These are phyloP conservation scores for Gastrophysa polygoni DNA, from an alignment of 2,888 invertebrate species.

Conservation along the genomic window DNA sequence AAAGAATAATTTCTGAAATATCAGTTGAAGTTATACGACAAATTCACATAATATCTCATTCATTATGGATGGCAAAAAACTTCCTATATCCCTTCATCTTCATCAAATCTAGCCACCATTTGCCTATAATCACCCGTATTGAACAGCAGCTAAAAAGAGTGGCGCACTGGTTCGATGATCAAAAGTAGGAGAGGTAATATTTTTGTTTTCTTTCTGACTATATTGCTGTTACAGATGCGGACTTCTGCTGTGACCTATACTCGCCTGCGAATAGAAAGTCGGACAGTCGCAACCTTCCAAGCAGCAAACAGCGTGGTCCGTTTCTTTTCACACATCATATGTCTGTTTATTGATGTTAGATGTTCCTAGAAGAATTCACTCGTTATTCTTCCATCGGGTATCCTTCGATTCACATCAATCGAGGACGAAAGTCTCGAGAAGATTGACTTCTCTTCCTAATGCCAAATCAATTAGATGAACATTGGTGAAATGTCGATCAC, in stretches of 20 bases:
- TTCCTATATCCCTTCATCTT: too few relatives aligned
- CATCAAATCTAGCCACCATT: too few relatives aligned
- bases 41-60: too few relatives aligned
- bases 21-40: too few relatives aligned
- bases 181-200: background rate
- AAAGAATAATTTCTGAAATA: too few relatives aligned
- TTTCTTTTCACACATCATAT: conserved; percentile 43
- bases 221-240: conserved; percentile 79
- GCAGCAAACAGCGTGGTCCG: conserved; percentile 68
- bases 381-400: background rate
- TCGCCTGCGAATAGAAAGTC: conserved; percentile 77
- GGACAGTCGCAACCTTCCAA: conserved; percentile 64
- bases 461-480: too few relatives aligned
- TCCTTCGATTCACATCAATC: background rate
- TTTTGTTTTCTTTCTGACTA: conserved; percentile 12
- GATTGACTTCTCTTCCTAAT: too few relatives aligned
- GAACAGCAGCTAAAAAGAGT: too few relatives aligned
- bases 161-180: too few relatives aligned
- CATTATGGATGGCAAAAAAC: too few relatives aligned
- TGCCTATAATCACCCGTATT: too few relatives aligned
- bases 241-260: conserved; percentile 86
- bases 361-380: background rate
- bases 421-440: background rate
- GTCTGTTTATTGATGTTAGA: conserved; percentile 11
- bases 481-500: too few relatives aligned